Percentiles rank a stretch among this genome's conserved stretches.
These are phyloP conservation scores for Thecophora atra DNA, from an alignment of 2,888 invertebrate species.

Conservation along the genomic window DNA sequence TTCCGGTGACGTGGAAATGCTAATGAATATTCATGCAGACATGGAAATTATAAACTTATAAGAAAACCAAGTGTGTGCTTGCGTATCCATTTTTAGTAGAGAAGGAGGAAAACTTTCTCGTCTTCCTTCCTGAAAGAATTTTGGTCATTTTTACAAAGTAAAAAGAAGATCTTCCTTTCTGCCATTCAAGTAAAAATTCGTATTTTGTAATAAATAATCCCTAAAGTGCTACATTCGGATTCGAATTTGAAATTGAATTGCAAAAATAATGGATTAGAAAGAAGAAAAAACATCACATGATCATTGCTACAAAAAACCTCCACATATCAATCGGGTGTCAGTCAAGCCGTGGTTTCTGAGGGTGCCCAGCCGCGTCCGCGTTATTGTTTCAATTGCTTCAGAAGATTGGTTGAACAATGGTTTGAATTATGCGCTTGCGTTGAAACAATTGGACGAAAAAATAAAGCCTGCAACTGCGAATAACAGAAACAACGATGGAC, in stretches of 20 bases:
- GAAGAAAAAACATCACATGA: not conserved
- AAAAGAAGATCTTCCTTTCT: too few relatives aligned
- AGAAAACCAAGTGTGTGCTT: not conserved
- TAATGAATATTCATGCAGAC: too few relatives aligned
- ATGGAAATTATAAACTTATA: too few relatives aligned
- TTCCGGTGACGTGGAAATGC: not conserved
- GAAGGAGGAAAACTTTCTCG: not conserved
- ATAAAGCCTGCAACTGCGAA: not conserved
- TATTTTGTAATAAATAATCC: too few relatives aligned
- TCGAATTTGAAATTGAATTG: not conserved
- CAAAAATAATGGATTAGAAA: not conserved
- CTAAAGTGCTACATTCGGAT: not conserved
- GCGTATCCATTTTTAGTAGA: not conserved
- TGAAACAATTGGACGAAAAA: conserved; percentile 13
- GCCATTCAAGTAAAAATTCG: too few relatives aligned
- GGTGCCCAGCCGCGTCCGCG: not conserved
- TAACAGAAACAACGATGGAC: not conserved
- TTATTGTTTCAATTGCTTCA: conserved; percentile 6
- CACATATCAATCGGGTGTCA: not conserved
- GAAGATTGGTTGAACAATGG: not conserved
- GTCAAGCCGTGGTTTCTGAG: not conserved
- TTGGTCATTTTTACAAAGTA: too few relatives aligned
- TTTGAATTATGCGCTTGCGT: not conserved
- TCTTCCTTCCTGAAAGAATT: too few relatives aligned
- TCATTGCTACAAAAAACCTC: not conserved